These are phyloP conservation scores for Octonoba sinensis DNA, from an alignment of 2,888 invertebrate genomes.

Conservation along the genomic window DNA sequence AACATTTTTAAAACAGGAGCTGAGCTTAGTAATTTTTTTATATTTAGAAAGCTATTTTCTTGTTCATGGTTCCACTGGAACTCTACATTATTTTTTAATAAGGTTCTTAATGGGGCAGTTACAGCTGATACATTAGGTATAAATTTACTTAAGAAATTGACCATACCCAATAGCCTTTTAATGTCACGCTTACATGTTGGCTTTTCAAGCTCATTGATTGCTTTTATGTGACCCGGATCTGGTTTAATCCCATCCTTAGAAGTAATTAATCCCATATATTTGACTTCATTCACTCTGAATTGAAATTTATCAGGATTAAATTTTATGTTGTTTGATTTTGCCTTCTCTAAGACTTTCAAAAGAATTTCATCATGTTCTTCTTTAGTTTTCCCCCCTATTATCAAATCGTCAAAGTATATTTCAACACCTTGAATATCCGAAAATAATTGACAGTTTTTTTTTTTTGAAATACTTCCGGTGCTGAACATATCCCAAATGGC, in stretches of 20 bases:
- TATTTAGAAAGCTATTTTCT: too few relatives aligned
- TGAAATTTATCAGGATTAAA: background rate
- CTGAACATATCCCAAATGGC: background rate
- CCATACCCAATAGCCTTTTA: background rate
- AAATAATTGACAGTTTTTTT: background rate
- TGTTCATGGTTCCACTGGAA: too few relatives aligned
- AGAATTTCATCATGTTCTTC: background rate
- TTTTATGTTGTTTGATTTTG: background rate
- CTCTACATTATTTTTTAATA: too few relatives aligned
- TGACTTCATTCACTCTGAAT: background rate
- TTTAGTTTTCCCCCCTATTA: background rate
- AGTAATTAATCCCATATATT: background rate
- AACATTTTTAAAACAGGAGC: constrained; percentile 8
- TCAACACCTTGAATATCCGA: background rate
- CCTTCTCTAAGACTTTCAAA: too few relatives aligned
- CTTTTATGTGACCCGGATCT: background rate
- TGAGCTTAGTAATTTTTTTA: constrained; percentile 6
- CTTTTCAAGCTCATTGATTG: background rate
- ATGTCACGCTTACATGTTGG: background rate
- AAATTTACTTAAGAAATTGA: background rate
- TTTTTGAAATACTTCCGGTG: too few relatives aligned
- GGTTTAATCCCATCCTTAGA: background rate
- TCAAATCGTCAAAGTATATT: background rate
- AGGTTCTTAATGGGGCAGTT: too few relatives aligned
- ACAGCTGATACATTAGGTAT: too few relatives aligned